A percentile compares a stretch with the other conserved stretches of the same genome.
These are phyloP conservation scores for Pristionchus maxplancki DNA, from an alignment of 2,888 invertebrate genomes.

Conservation along the genomic window DNA sequence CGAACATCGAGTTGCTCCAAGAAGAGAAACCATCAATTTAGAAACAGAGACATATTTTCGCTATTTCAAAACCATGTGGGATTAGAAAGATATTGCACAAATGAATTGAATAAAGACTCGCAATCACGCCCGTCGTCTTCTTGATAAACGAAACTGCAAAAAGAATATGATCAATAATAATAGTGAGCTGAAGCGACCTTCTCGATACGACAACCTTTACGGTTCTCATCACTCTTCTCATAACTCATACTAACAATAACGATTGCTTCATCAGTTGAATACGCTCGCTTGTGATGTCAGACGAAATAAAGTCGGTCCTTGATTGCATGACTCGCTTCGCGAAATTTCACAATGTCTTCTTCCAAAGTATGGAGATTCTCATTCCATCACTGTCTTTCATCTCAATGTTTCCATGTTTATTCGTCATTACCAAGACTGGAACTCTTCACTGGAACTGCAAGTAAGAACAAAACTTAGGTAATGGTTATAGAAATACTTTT, in stretches of 20 bases:
- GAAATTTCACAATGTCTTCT: not conserved
- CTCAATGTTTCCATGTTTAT: not conserved
- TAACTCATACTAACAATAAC: not conserved
- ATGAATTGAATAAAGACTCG: too few relatives aligned
- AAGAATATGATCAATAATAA: too few relatives aligned
- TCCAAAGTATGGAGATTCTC: not conserved
- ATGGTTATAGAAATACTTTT: not conserved
- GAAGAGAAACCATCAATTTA: not conserved
- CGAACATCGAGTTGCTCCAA: not conserved
- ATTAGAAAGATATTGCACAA: too few relatives aligned
- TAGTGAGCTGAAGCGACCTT: too few relatives aligned
- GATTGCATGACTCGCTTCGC: not conserved
- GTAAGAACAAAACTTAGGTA: not conserved
- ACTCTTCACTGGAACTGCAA: conserved; percentile 20
- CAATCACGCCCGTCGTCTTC: too few relatives aligned
- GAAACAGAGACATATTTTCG: not conserved
- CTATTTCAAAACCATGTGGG: not conserved
- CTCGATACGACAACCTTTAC: too few relatives aligned
- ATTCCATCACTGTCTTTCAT: not conserved
- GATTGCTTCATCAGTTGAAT: not conserved
- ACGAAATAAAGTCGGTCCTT: not conserved
- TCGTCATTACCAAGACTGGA: not conserved
- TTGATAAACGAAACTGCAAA: too few relatives aligned
- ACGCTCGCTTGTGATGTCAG: not conserved
- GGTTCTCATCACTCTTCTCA: too few relatives aligned